A percentile compares a stretch with the other conserved stretches of the same genome.
phyloP scores from a whole-genome alignment of 2,797 vertebrate genomes.

The Macroramphosus scolopax region DNA sequence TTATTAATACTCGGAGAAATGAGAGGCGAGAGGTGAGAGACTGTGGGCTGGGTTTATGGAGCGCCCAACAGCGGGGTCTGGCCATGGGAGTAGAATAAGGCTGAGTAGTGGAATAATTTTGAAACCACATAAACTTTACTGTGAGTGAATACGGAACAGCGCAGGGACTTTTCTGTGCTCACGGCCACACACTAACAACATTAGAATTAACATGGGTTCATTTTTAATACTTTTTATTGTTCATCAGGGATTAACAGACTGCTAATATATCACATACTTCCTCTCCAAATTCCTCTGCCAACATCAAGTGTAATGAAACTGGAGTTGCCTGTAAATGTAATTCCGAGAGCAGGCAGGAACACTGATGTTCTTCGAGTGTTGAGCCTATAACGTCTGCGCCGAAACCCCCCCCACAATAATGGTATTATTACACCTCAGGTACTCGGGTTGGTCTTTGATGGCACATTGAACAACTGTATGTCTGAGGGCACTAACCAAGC shows the following conservation, averaged over 20 bases:
- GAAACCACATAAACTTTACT: constrained; percentile 57
- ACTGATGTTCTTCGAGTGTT: constrained; percentile 37
- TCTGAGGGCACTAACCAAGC: constrained; percentile 57
- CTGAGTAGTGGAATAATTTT: constrained; percentile 52
- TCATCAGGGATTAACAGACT: constrained; percentile 41
- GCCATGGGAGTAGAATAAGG: constrained; percentile 28
- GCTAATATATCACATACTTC: constrained; percentile 65
- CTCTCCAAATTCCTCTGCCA: constrained; percentile 59
- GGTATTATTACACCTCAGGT: constrained; percentile 53
- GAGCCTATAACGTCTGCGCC: constrained; percentile 46
- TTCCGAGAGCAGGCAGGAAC: constrained; percentile 36
- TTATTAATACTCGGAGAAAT: constrained; percentile 77
- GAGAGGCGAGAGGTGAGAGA: constrained; percentile 65
- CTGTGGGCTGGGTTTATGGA: constrained; percentile 54
- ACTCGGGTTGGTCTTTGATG: constrained; percentile 42
- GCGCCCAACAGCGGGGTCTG: constrained; percentile 32
- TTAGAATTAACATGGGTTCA: constrained; percentile 49
- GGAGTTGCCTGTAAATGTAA: constrained; percentile 40
- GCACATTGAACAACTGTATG: constrained; percentile 53
- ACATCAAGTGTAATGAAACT: constrained; percentile 50
- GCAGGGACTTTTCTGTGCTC: constrained; percentile 43
- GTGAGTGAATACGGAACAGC: constrained; percentile 48
- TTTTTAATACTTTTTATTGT: constrained; percentile 50
- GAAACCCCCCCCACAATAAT: constrained; percentile 50
- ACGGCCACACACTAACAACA: constrained; percentile 64